Base-by-base conservation (phyloP, 2,113 vertebrate genomes). In the Muntiacus reevesi region DNA sequence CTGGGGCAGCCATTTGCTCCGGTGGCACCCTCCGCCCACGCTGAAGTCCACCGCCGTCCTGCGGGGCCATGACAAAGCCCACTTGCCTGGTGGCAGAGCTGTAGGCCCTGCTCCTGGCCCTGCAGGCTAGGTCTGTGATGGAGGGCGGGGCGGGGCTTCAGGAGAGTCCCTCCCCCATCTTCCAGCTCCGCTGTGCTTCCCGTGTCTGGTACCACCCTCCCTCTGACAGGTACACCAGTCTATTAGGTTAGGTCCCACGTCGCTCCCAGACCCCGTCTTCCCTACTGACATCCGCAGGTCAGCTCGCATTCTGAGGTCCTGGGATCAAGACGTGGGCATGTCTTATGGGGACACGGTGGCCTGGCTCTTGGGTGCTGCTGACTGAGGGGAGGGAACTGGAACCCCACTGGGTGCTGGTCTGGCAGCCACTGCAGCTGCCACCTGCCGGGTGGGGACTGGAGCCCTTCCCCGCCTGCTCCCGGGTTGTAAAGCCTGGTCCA, bases 241-340 rank as follows among this genome's bases (percentile, higher is more conserved):
- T 8, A 1, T 17, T n/a, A n/a, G 2, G 0, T 14, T 4, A 28
- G 62, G n/a, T 30, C 54, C 25, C 2, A 0, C 3, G 16, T 25
- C 0, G 0, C 28, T 16, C 19, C 43, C 4, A 2, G 62, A 30
- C 27, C 59, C 86, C 10, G 8, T 30, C 57, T 84, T 82, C 14
- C 28, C n/a, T 54, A 2, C 11, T 7, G 7, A 6, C 3, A 0
- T 28, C 14, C 11, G 40, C 4, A 4, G 2, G 33, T 43, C 19
- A 2, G 74, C 11, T n/a, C 12, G 1, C 2, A 0, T 47, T 62
- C 47, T 0, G 0, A 23, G n/a, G 15, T 6, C 52, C 40, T 33
- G 27, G n/a, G 59, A 6, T 19, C 45, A 6, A 1, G 82, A n/a
- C 2, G 1, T 27, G 21, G 14, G 0, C 0, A 0, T 30, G 5